Evolutionary conservation across 2,888 invertebrate species (phyloP), one percentile per base, ranked within the genome.

Genomic region (Amiota communis): DNA sequence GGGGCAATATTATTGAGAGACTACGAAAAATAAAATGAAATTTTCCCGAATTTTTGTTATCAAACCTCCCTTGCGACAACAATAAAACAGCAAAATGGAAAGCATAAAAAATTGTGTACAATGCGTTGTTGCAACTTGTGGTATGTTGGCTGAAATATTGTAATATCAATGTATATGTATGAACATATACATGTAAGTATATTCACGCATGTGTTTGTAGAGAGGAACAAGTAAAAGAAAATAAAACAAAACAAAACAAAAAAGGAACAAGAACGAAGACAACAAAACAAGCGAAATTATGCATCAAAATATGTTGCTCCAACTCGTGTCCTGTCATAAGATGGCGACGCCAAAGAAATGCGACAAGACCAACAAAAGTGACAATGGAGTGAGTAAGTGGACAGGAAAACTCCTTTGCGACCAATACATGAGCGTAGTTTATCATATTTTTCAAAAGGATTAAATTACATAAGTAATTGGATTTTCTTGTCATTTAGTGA

Each of bases 291-390:
- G 59, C 71, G 77, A 85, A 85, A 83, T 83, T 83, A 83, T 83
- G 80, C 83, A 85, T 82, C 82, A 82, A 83, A 83, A 85, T 85
- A 83, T 83, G 85, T 85, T 83, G 84, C 82, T 80, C 77, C 80
- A 77, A 47, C 13, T 20, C 53, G 17, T 59, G 17, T 59, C 12
- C 23, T 23, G 63, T 12, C 63, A 61, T 36, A 36, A 36, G 36
- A 36, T 36, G 36, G 36, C 36, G 36, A 36, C 36, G 36, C 12
- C 64, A 64, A 47, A 13, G 36, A 11, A 20, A 47, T 47, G 76
- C 75, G 76, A 67, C 72, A 48, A 51, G 49, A 67, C 36, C 6
- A 6, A 48, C 17, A 48, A 67, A 48, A 23, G 17, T 49, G 47
- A n/a, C n/a, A 47, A 3, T 56, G 53, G 64, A 49, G n/a, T 72